Percentiles rank a stretch among this genome's conserved stretches.
phyloP scores from a whole-genome alignment of 2,113 vertebrate species.

The chimpanzee (Pan troglodytes) region NHGRI_mPanTro3-v2.1_pri NC_072408.2:11302001-11302500 shows the following conservation, averaged over 20 bases:
- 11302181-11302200: neutral
- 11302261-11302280: neutral
- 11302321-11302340: neutral
- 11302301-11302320: neutral
- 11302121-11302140: neutral
- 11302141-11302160: neutral
- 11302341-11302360: neutral
- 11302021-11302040: constrained; percentile 55
- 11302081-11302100: neutral
- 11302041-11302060: constrained; percentile 46
- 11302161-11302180: neutral
- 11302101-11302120: neutral
- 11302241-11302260: neutral
- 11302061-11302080: neutral
- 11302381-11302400: neutral
- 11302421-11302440: constrained; percentile 54
- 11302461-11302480: constrained; percentile 60
- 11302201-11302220: neutral
- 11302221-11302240: neutral
- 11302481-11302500: constrained; percentile 52
- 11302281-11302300: neutral
- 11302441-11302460: constrained; percentile 60
- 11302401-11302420: constrained; percentile 11
- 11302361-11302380: too few relatives aligned
- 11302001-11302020: constrained; percentile 17